phyloP scores from a whole-genome alignment of 2,113 vertebrate genomes.

The Athene cunicularia region DNA sequence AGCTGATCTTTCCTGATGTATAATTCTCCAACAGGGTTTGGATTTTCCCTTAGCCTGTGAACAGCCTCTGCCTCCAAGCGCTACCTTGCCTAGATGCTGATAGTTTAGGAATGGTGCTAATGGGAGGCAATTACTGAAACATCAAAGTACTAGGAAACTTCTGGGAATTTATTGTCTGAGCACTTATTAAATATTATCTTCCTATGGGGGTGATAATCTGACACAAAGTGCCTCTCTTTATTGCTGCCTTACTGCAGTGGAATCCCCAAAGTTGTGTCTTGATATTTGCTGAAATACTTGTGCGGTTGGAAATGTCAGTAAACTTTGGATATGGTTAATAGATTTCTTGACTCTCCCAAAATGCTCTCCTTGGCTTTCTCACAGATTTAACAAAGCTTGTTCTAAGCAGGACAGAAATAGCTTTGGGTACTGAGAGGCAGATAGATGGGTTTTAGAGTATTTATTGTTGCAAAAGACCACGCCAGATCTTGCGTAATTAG shows the following conservation, averaged over 20 bases:
- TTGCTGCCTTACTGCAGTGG: background rate
- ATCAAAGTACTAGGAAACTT: background rate
- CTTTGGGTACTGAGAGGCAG: background rate
- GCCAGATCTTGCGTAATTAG: fast-evolving
- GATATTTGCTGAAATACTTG: background rate
- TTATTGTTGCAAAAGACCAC: background rate
- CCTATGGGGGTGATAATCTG: background rate
- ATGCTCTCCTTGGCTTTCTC: background rate
- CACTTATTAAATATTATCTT: background rate
- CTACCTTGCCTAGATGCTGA: background rate
- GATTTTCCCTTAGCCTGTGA: background rate
- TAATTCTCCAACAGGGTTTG: background rate
- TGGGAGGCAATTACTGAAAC: background rate
- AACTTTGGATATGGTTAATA: background rate
- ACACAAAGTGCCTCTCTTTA: background rate
- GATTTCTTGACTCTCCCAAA: background rate
- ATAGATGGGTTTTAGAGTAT: background rate
- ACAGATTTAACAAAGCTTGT: background rate
- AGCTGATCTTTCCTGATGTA: no score
- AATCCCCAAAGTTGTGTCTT: background rate
- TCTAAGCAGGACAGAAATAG: background rate
- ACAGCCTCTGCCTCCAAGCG: background rate
- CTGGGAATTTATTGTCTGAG: background rate
- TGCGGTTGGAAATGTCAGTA: background rate
- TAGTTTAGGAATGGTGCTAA: background rate